Percentiles rank a stretch among this genome's conserved stretches.
phyloP scores from a whole-genome alignment of 1,140 invertebrate genomes.

The Acromyrmex charruanus region DNA sequence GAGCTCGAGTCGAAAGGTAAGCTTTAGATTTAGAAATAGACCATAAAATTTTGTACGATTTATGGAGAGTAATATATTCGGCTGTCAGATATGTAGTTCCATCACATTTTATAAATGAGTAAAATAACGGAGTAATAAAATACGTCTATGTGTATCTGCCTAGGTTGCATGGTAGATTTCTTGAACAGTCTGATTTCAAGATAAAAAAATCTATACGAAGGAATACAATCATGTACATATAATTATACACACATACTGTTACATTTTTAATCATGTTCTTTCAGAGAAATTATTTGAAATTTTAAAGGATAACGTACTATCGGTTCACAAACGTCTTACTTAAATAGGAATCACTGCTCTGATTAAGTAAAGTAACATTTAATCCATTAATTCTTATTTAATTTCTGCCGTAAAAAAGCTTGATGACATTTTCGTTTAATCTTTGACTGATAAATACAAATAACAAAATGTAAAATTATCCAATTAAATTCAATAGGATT shows the following conservation, averaged over 20 bases:
- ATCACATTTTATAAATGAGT: neutral
- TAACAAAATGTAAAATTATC: neutral
- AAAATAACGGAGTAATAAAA: neutral
- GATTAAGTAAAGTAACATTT: neutral
- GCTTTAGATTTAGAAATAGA: neutral
- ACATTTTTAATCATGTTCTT: neutral
- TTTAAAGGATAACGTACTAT: neutral
- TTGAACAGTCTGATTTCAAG: neutral
- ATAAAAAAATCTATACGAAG: neutral
- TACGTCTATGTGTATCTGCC: neutral
- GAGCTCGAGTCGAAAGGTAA: neutral
- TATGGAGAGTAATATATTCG: neutral
- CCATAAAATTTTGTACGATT: neutral
- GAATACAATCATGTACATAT: neutral
- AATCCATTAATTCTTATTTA: neutral
- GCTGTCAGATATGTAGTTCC: neutral
- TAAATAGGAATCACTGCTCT: neutral
- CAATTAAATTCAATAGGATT: neutral
- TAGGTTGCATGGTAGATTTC: neutral
- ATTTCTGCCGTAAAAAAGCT: neutral
- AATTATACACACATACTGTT: neutral
- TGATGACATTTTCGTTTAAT: constrained; percentile 7
- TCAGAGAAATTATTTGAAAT: neutral
- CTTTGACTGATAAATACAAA: constrained; percentile 5
- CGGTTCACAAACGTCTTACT: neutral